These are phyloP conservation scores for Uloborus plumipes DNA, from an alignment of 2,888 invertebrate genomes.

Conservation along the genomic window DNA sequence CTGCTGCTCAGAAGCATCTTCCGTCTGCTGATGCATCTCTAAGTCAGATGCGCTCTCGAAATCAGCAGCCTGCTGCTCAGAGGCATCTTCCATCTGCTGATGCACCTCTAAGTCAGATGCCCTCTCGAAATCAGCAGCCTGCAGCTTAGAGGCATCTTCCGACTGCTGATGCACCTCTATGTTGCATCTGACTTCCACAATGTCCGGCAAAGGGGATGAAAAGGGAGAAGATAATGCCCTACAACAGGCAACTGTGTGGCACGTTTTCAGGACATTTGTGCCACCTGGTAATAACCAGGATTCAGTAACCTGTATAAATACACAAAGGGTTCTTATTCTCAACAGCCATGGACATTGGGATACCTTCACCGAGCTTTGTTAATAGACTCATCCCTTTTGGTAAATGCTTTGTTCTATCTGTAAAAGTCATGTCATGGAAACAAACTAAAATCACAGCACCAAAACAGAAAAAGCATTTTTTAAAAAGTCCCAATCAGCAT, in stretches of 20 bases:
- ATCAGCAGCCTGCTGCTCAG: background rate
- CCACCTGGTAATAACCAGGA: constrained; percentile 57
- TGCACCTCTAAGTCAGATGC: background rate
- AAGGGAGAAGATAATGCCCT: constrained; percentile 23
- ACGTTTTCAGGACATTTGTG: constrained; percentile 50
- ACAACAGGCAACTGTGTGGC: constrained; percentile 54
- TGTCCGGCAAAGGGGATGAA: constrained; percentile 25
- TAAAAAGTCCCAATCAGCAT: too few species aligned
- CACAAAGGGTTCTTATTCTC: background rate
- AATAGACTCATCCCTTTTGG: too few species aligned
- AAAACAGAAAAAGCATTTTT: too few species aligned
- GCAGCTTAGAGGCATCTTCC: constrained; percentile 4
- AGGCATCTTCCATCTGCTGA: background rate
- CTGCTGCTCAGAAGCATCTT: background rate
- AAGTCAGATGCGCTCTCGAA: background rate
- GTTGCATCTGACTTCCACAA: constrained; percentile 50
- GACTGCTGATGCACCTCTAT: constrained; percentile 55
- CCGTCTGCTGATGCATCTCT: too few species aligned
- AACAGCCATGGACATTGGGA: too few species aligned
- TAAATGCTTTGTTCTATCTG: too few species aligned
- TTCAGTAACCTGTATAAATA: constrained; percentile 54
- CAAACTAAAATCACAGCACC: too few species aligned
- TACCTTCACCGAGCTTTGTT: too few species aligned
- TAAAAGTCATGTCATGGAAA: too few species aligned
- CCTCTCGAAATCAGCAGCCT: background rate